Base-by-base conservation (phyloP, 2,797 vertebrate species). In the Gallinago stenura region DNA sequence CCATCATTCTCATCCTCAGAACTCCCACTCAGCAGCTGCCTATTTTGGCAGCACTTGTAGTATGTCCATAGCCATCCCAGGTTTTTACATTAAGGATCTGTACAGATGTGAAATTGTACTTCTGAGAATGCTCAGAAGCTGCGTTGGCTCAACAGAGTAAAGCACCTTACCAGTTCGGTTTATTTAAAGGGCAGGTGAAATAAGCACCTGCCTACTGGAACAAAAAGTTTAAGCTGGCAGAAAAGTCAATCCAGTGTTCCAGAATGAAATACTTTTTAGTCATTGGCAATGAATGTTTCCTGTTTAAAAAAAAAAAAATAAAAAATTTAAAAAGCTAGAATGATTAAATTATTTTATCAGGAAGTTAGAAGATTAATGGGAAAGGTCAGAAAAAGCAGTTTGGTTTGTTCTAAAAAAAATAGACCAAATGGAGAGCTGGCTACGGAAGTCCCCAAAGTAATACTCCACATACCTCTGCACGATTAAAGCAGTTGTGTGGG, bases 21-120 rank as follows among this genome's bases (percentile, higher is more conserved):
- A 95, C 95, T 95, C 95, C 94, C 92, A 97, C 95, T 96, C 96
- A 95, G 81, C 95, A 96, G 90, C 95, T 97, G 96, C 85, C 93
- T 90, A 1, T 90, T 95, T 97, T 97, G 95, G 94, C 95, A 93
- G 48, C 28, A 62, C 56, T 95, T 53, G 10, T 25, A 56, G 79
- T 93, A 80, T 0, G 0, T 77, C 86, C 75, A 15, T 26, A 94
- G 60, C 43, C 58, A 79, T 90, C 80, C 48, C 92, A 68, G 95
- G 90, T 94, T 97, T 97, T 93, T 61, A 51, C 90, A 94, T 96
- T 95, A 96, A 90, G 70, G 51, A 26, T 84, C 77, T 76, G 50
- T 37, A 76, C 90, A 90, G 88, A 90, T 14, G 1, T 84, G 61
- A 77, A 95, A 87, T 89, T 73, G 51, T 66, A 69, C 90, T 91